Percentiles rank a stretch among this genome's conserved stretches.
phyloP scores from a whole-genome alignment of 2,888 invertebrate species.

The Tiphia femorata region DNA sequence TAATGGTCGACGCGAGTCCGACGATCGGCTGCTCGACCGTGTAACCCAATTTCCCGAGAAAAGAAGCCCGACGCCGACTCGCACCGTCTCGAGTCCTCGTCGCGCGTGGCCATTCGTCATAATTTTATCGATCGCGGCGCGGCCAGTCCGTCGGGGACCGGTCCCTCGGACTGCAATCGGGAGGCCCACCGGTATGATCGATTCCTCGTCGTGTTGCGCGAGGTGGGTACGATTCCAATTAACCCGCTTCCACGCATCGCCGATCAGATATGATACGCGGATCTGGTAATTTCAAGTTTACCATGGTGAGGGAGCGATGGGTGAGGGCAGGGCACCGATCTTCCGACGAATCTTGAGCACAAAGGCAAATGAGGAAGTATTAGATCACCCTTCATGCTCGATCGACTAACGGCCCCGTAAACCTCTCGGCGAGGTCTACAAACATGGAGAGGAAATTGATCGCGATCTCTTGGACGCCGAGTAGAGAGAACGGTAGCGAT shows the following conservation, averaged over 20 bases:
- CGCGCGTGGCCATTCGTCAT: slow-evolving; percentile 51
- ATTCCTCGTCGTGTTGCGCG: slow-evolving; percentile 32
- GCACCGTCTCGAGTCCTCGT: slow-evolving; percentile 41
- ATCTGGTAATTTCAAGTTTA: slow-evolving; percentile 27
- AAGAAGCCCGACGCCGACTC: slow-evolving; percentile 30
- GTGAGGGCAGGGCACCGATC: background rate
- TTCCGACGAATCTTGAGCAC: background rate
- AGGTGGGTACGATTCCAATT: slow-evolving; percentile 52
- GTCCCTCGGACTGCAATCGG: background rate
- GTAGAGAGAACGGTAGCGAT: too few relatives aligned
- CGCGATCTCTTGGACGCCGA: too few relatives aligned
- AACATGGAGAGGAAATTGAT: too few relatives aligned
- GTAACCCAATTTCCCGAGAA: slow-evolving; percentile 43
- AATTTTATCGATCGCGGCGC: slow-evolving; percentile 46
- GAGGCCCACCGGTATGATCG: slow-evolving; percentile 36
- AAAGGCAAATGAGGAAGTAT: background rate
- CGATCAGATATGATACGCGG: slow-evolving; percentile 49
- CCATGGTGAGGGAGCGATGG: background rate
- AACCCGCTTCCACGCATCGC: slow-evolving; percentile 53
- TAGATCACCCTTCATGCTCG: too few relatives aligned
- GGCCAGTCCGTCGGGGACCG: slow-evolving; percentile 3
- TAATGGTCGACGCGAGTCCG: slow-evolving; percentile 18
- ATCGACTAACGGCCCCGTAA: too few relatives aligned
- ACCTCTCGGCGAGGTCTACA: too few relatives aligned
- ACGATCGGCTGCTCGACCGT: slow-evolving; percentile 38